Base-by-base conservation (phyloP, 2,797 vertebrate species). In the Catharus ustulatus region DNA sequence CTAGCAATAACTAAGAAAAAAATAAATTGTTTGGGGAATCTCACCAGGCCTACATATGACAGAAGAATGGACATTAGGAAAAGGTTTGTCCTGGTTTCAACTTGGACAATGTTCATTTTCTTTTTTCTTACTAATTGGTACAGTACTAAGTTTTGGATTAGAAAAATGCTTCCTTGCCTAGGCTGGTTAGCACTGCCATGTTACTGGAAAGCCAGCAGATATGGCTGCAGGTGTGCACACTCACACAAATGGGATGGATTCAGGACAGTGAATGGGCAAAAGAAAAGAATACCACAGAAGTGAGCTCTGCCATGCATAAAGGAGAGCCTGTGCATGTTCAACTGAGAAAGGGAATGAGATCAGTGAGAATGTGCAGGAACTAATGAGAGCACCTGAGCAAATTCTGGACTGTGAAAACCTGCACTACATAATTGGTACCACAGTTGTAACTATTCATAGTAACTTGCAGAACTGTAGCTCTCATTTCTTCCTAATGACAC, bases 221-320 rank as follows among this genome's bases (percentile, higher is more conserved):
- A 20, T 0, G 1, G 15, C 45, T 55, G 54, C 40, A 78, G 49
- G 49, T 32, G n/a, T 55, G 59, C 36, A 48, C 46, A 62, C 24
- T 7, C 54, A 62, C 38, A 66, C 17, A 55, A 72, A 46, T 0
- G 0, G 46, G 17, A 32, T 1, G 2, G 34, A 61, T 21, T 34
- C 17, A 4, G 26, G n/a, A 34, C 26, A 10, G 20, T 24, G 22
- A 6, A 27, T 19, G 17, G 30, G 24, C 27, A 17, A 58, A 42
- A 83, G 38, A 40, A 40, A 13, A 40, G 40, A 72, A 8, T 15
- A 9, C 1, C 22, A 52, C 14, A 49, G 32, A 57, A 61, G 8
- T 8, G 27, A 66, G 30, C 40, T 45, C 61, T 75, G 57, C 38
- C 45, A 26, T 2, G 15, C 45, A 18, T 9, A 32, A 40, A 62